phyloP scores from a whole-genome alignment of 2,888 invertebrate genomes.

The Lypha dubia region DNA sequence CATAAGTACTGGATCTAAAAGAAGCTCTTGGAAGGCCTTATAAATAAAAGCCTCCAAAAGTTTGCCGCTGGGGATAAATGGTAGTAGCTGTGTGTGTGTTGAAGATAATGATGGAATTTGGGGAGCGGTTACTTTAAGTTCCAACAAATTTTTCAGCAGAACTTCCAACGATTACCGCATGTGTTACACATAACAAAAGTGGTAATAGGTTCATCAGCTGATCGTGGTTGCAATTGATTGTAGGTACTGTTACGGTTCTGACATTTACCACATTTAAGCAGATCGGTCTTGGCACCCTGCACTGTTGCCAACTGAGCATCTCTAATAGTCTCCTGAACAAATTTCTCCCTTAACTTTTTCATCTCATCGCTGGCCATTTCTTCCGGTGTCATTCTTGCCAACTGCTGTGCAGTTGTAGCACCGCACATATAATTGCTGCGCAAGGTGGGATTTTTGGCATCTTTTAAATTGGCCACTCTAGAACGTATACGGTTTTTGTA shows the following conservation, averaged over 20 bases:
- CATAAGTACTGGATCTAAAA: too few species aligned
- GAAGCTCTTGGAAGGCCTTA: too few species aligned
- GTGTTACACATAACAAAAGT: conserved; percentile 99
- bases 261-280: conserved; percentile 99
- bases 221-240: conserved; percentile 98
- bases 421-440: conserved; percentile 96
- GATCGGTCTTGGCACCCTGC: conserved; percentile 97
- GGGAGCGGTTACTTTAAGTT: conserved; percentile 2
- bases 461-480: conserved; percentile 98
- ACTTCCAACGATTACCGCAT: conserved; percentile 99
- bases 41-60: too few species aligned
- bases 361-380: conserved; percentile 99
- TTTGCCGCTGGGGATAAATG: too few species aligned
- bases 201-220: conserved; percentile 99
- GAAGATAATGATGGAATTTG: conserved; percentile 26
- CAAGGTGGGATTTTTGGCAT: conserved; percentile 96
- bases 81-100: conserved; percentile 39
- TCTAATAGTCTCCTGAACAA: conserved; percentile 98
- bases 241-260: conserved; percentile 98
- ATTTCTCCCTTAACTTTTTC: conserved; percentile 95
- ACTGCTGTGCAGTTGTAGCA: conserved; percentile 87
- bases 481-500: conserved; percentile 98
- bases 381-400: conserved; percentile 98
- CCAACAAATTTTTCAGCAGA: conserved; percentile 86
- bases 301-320: conserved; percentile 98